Evolutionary conservation across 2,888 invertebrate species (phyloP), one percentile per base, ranked within the genome.

Genomic region (Phalangium opilio): DNA sequence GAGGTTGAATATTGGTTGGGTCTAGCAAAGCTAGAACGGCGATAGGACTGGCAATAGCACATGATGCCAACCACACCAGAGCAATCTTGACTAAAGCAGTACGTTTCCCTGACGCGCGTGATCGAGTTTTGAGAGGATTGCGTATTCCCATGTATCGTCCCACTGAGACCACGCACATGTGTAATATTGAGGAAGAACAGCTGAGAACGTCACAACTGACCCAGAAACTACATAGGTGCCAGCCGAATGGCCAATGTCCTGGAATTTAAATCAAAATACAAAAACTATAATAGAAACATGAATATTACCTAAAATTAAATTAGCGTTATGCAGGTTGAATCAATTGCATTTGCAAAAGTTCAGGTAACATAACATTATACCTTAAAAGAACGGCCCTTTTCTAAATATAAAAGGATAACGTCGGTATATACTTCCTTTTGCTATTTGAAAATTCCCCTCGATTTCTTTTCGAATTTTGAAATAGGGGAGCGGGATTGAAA

Each of bases 41-140:
- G 44, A 91, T 71, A 1, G 90, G 90, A 55, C 86, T 73, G 60
- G 89, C 87, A 80, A 90, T 89, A 17, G 87, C 83, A 49, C 86
- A 79, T 45, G 93, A 87, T 48, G 90, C 73, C 38, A 90, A 71
- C 95, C 95, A 95, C 1, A 93, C 93, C 63, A 90, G 81, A 14
- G 81, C 77, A 45, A 96, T 91, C 70, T 95, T 93, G 54, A 91
- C 71, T 0, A 81, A 79, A 21, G 87, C 86, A 7, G 54, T 47
- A 41, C 53, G 49, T 18, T 55, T 50, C n/a, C 53, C 53, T 12
- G 49, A 51, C n/a, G 43, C 42, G 4, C 8, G 4, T 8, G 50
- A 48, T 20, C 67, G 58, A 27, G 61, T 63, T 49, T 62, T 66
- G 58, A 73, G 67, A 2, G 73, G 73, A 53, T 68, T 66, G 20